Evolutionary conservation across 2,797 vertebrate species (phyloP).

Genomic region (Chloroceryle inda): DNA sequence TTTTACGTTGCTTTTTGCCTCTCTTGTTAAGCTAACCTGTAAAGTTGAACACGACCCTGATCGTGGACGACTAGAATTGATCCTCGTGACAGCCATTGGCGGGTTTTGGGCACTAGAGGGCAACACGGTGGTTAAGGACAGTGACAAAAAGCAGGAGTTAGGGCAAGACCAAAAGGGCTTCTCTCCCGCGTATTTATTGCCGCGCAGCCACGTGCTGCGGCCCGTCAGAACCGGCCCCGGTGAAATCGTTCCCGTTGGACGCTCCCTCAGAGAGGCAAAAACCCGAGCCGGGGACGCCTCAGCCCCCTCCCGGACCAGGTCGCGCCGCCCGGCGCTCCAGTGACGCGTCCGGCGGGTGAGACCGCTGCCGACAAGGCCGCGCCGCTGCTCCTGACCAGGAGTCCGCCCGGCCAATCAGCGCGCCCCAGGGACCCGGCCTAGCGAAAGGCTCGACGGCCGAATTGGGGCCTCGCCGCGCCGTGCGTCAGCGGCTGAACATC

Average conservation of each 20-base stretch:
- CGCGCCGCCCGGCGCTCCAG: no score
- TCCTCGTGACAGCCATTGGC: neutral
- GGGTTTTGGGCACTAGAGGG: neutral
- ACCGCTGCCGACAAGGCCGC: no score
- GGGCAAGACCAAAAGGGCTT: no score
- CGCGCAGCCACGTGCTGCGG: neutral
- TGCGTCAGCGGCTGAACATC: neutral
- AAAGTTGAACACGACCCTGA: rapidly evolving
- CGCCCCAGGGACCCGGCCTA: neutral
- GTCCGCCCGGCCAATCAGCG: neutral
- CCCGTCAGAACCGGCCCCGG: no score
- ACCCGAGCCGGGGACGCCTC: no score
- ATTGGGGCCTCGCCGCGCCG: neutral
- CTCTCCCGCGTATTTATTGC: neutral
- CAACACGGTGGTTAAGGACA: neutral
- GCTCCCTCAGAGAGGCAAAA: neutral
- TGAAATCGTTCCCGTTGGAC: no score
- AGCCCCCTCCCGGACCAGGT: no score
- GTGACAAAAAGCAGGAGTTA: rapidly evolving
- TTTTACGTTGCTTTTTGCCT: neutral
- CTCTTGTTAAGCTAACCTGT: rapidly evolving
- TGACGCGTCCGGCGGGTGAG: no score
- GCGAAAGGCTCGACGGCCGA: neutral
- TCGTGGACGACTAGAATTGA: rapidly evolving
- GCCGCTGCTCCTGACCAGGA: neutral